Evolutionary conservation across 2,888 invertebrate species (phyloP), one percentile per base, ranked within the genome.

Genomic region (Acanthosepion pharaonis): DNA sequence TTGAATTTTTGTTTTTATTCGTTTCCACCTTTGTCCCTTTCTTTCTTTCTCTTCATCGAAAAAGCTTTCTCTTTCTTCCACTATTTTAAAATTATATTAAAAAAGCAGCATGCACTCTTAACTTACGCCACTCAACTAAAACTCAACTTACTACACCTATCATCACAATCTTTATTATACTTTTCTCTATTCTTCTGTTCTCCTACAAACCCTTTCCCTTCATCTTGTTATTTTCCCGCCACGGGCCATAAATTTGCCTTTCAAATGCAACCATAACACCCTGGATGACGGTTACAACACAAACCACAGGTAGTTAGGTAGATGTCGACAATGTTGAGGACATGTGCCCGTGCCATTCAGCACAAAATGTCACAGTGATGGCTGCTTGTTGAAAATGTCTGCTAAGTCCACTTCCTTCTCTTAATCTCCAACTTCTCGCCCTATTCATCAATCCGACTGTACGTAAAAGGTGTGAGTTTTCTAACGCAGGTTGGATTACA

Each of bases 161-260:
- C n/a, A 78, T 78, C 8, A 8, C 78, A 6, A 8, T 78, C n/a
- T 25, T 8, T 25, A 9, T 25, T 64, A 25, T 8, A 8, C 28
- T n/a, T 78, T 2, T 78, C 28, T 6, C 28, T n/a, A 0, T 78
- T 25, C 18, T 28, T n/a, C 8, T 28, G 8, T 11, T 78, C 28
- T 28, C 64, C 8, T 78, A 28, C 28, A 28, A 78, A 78, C 64
- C 28, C 64, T 28, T 28, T 4, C 64, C 25, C 64, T 64, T 28
- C 25, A 23, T 64, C 25, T 64, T 64, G 64, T 64, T 78, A 8
- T 78, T 78, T 78, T n/a, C 78, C 78, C 78, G 78, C 78, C 78
- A 78, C 78, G 28, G 78, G n/a, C 78, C 78, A 78, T 78, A 78
- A 78, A 78, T 78, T 78, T 78, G n/a, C 78, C 78, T 78, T 78